These are phyloP conservation scores for Meloe dianella DNA, from an alignment of 2,888 invertebrate genomes.

Conservation along the genomic window DNA sequence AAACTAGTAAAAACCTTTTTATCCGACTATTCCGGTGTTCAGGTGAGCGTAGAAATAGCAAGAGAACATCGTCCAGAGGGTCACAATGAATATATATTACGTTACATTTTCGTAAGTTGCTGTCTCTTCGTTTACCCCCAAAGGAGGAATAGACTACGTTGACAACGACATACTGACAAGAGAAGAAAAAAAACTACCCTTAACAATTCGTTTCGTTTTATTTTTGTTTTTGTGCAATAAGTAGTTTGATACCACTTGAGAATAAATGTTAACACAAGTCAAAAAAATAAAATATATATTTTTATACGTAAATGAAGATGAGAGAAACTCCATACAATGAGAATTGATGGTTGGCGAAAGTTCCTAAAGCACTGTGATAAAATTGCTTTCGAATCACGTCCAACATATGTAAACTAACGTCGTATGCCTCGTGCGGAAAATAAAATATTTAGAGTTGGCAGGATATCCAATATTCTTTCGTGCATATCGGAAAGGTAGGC, in stretches of 20 bases:
- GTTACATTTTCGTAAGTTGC: slow-evolving; percentile 12
- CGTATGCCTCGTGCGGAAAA: slow-evolving; percentile 52
- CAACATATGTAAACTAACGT: slow-evolving; percentile 57
- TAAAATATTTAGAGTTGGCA: slow-evolving; percentile 57
- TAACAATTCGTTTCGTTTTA: slow-evolving; percentile 4
- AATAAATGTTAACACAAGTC: slow-evolving; percentile 32
- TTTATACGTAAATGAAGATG: slow-evolving; percentile 41
- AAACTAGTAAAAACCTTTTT: slow-evolving; percentile 51
- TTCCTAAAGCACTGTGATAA: slow-evolving; percentile 41
- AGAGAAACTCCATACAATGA: slow-evolving; percentile 36
- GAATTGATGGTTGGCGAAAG: slow-evolving; percentile 41
- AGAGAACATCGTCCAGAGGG: slow-evolving; percentile 50
- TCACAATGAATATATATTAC: slow-evolving; percentile 52
- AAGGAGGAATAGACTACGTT: slow-evolving; percentile 22
- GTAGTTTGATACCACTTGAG: slow-evolving; percentile 30
- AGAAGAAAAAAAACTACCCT: slow-evolving; percentile 14
- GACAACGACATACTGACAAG: slow-evolving; percentile 16
- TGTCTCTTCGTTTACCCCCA: slow-evolving; percentile 12
- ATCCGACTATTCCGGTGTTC: slow-evolving; percentile 50
- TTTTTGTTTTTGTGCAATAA: slow-evolving; percentile 22
- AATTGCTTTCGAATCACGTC: slow-evolving; percentile 56
- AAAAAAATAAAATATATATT: slow-evolving; percentile 30
- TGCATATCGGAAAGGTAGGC: slow-evolving; percentile 48
- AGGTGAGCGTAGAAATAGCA: slow-evolving; percentile 52
- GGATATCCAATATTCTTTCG: slow-evolving; percentile 53